A percentile compares a stretch with the other conserved stretches of the same genome.
Evolutionary conservation across 2,888 invertebrate species (phyloP).

Genomic region (Candidula unifasciata): DNA sequence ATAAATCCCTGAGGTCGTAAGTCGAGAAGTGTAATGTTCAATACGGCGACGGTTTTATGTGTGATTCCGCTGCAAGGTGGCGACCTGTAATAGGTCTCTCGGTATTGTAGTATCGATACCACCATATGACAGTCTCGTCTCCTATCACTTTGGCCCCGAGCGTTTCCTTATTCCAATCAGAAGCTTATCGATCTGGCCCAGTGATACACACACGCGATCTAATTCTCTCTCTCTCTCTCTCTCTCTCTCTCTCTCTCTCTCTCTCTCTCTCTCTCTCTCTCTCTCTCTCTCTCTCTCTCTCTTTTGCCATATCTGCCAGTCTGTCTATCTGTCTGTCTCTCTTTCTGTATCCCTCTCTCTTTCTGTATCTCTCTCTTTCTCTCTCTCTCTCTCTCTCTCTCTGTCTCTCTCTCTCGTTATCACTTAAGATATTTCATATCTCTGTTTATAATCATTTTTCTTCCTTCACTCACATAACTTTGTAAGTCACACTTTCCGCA

Average conservation of each 20-base stretch:
- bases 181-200: slow-evolving; percentile 19
- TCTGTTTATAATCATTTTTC: background rate
- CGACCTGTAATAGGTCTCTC: background rate
- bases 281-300: background rate
- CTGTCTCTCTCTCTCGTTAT: slow-evolving; percentile 7
- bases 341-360: background rate
- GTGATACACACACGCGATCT: background rate
- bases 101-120: slow-evolving; percentile 3
- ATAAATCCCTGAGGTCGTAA: no score
- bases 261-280: slow-evolving; percentile 16
- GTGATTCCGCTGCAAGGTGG: background rate
- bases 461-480: background rate
- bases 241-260: background rate
- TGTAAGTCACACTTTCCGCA: background rate
- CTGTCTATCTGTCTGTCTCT: background rate
- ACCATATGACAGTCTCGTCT: background rate
- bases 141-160: slow-evolving; percentile 2
- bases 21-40: no score
- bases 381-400: background rate
- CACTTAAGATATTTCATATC: background rate
- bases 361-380: background rate
- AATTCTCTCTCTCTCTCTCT: background rate
- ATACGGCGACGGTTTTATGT: background rate
- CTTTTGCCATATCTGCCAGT: background rate
- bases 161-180: slow-evolving; percentile 36